phyloP scores from a whole-genome alignment of 92 coral and sea anemone species.

The Blastomussa wellsi region DNA sequence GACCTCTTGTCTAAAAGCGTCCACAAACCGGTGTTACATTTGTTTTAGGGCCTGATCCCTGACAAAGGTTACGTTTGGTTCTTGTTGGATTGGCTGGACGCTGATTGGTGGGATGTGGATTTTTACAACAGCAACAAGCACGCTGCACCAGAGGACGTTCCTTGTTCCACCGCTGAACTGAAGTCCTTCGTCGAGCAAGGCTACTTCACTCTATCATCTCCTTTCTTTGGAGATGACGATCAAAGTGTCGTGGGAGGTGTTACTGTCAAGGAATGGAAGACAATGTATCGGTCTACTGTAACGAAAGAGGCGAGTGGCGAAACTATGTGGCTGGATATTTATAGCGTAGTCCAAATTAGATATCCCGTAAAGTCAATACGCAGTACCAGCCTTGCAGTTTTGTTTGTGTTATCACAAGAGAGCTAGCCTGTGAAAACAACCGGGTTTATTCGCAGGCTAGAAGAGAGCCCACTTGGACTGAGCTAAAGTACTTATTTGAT shows the following conservation, averaged over 20 bases:
- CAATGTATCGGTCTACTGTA: slow-evolving; percentile 40
- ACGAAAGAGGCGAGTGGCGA: slow-evolving; percentile 35
- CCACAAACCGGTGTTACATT: background rate
- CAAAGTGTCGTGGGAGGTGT: slow-evolving; percentile 65
- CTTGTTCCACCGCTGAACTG: slow-evolving; percentile 69
- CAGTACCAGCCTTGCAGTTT: no score
- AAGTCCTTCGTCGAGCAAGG: slow-evolving; percentile 70
- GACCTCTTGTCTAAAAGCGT: background rate
- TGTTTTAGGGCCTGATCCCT: slow-evolving; percentile 61
- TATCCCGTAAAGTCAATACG: no score
- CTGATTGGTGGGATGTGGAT: slow-evolving; percentile 81
- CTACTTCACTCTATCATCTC: slow-evolving; percentile 67
- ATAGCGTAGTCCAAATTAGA: no score
- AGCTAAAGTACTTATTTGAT: no score
- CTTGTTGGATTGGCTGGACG: slow-evolving; percentile 75
- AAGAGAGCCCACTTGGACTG: no score
- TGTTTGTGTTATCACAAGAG: no score
- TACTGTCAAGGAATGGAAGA: slow-evolving; percentile 67
- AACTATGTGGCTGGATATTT: no score
- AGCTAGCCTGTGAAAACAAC: no score
- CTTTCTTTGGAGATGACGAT: slow-evolving; percentile 68
- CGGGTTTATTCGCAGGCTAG: no score
- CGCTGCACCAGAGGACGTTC: slow-evolving; percentile 68
- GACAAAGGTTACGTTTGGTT: slow-evolving; percentile 77
- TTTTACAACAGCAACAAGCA: slow-evolving; percentile 50